Evolutionary conservation across 2,888 invertebrate genomes (phyloP), one percentile per base, ranked within the genome.

Genomic region (Pharmacophagus antenor): DNA sequence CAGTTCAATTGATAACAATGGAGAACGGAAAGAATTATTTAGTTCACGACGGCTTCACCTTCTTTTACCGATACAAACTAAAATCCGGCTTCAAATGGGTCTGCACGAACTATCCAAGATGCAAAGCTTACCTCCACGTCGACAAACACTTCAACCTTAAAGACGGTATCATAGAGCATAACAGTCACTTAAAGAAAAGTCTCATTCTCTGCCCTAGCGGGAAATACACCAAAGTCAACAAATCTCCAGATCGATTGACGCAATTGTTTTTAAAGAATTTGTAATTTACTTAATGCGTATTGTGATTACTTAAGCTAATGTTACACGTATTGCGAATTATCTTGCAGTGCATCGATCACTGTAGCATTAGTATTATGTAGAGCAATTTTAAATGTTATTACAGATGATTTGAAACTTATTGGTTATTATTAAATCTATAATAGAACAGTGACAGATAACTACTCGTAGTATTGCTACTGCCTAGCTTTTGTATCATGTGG

Each of bases 101-200:
- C 0, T 75, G 76, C 56, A 70, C 73, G 0, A 65, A 50, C 4
- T 67, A 65, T 46, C 72, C 72, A 0, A 63, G 63, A 12, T 76
- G 76, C 62, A 69, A 65, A 48, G 68, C 72, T 0, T 65, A 52
- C 37, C 49, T 83, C 0, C 72, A 68, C 41, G 67, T 83, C 2
- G 72, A 77, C 27, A 75, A 76, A 0, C 12, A 65, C 2, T 66
- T 71, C 22, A 58, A 61, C 5, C 65, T 82, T 3, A n/a, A 74
- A 1, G 61, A 70, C 4, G 55, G 67, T 15, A 58, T 57, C 12
- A 27, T 65, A 0, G 21, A 61, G 1, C 81, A 81, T 51, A 61
- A 61, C 2, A 42, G 37, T 20, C 81, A 81, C 60, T 58, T 61
- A 6, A 72, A 63, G 47, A 65, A 59, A 6, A 31, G 10, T 50